Evolutionary conservation across 2,888 invertebrate species (phyloP), one percentile per base, ranked within the genome.

Genomic region (Apodemia mormo): DNA sequence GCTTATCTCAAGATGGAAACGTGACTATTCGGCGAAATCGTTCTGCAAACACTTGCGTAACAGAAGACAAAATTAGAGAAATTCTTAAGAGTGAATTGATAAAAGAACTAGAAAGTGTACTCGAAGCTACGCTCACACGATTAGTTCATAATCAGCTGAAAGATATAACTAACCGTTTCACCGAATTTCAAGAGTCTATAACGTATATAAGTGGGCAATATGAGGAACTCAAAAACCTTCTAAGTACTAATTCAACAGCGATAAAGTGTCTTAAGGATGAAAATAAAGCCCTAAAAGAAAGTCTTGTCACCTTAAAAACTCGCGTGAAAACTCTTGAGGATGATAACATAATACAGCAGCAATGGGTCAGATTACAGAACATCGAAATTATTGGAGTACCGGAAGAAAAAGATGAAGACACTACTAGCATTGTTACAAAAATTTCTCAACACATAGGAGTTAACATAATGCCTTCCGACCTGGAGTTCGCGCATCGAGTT

Each of bases 401-500:
- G 22, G 22, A 22, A 22, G 22, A 22, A 22, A 22, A 22, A 22
- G 22, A 68, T 7, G 74, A 74, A 65, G 61, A 64, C n/a, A 68
- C 70, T 1, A 5, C 33, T 7, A 71, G 49, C 22, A 37, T 74
- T 22, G 71, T 73, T 3, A 5, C 43, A 9, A 73, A 69, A 52
- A n/a, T 73, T 22, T 54, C 65, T 10, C n/a, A 64, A 37, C 43
- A 65, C 8, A 30, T 70, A 6, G 74, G 74, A 12, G 73, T 74
- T 2, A 7, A 61, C 12, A 29, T 74, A 7, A 22, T 43, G n/a
- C 30, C 65, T 2, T 65, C 68, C 8, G 72, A 72, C 45, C 5
- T 73, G 12, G 73, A 74, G 4, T 74, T 73, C 61, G 72, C 72
- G 1, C 72, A 72, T 29, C 71, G 73, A 3, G 72, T 72, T 4